These are phyloP conservation scores for Chydorus sphaericus DNA, from an alignment of 2,888 invertebrate species.

Conservation along the genomic window DNA sequence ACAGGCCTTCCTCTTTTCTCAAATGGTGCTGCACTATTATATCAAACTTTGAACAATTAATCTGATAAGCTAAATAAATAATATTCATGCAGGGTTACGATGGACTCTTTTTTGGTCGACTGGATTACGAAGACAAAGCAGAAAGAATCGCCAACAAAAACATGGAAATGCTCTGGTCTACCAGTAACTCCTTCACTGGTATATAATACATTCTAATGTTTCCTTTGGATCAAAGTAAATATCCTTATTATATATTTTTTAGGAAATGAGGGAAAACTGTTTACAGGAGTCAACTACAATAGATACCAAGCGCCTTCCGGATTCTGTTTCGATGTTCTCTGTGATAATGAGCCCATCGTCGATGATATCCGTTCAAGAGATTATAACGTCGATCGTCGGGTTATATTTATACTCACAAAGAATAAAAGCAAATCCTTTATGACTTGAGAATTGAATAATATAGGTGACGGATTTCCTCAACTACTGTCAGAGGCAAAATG, in stretches of 20 bases:
- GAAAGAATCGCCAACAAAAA: constrained; percentile 2
- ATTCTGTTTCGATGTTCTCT: constrained; percentile 38
- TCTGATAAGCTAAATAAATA: too few species aligned
- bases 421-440: too few species aligned
- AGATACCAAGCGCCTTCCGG: constrained; percentile 33
- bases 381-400: constrained; percentile 16
- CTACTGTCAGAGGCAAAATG: constrained; percentile 25
- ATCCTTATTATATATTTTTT: too few species aligned
- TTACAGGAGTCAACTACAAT: constrained; percentile 35
- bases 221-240: too few species aligned
- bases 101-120: constrained; percentile 32
- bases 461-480: constrained; percentile 15
- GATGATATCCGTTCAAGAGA: constrained; percentile 14
- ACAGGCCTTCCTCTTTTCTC: constrained; percentile 40
- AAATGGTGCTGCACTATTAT: constrained; percentile 27
- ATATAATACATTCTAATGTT: too few species aligned
- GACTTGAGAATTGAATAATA: too few species aligned
- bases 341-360: constrained; percentile 23
- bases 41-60: too few species aligned
- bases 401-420: too few species aligned
- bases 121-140: constrained; percentile 30
- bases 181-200: too few species aligned
- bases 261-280: constrained; percentile 30
- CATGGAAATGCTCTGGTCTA: constrained; percentile 32
- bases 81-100: constrained; percentile 29